A percentile compares a stretch with the other conserved stretches of the same genome.
phyloP scores from a whole-genome alignment of 2,113 vertebrate species.

The Ancistrus triradiatus region DNA sequence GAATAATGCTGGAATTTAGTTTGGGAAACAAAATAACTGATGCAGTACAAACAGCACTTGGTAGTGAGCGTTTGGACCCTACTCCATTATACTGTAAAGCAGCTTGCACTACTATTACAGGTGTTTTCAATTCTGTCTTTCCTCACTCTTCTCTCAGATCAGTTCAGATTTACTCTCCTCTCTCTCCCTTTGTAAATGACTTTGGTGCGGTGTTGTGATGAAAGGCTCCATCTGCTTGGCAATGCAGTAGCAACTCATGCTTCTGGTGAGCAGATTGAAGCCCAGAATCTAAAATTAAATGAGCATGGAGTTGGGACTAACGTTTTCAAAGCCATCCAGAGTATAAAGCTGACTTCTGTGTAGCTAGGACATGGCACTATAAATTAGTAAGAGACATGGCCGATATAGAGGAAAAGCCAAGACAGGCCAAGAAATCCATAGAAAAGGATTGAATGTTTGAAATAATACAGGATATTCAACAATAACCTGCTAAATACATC shows the following conservation, averaged over 20 bases:
- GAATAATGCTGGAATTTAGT: too few relatives aligned
- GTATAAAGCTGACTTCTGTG: slow-evolving; percentile 27
- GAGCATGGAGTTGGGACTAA: slow-evolving; percentile 24
- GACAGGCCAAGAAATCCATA: too few relatives aligned
- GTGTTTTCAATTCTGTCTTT: background rate
- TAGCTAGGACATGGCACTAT: background rate
- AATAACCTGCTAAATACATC: too few relatives aligned
- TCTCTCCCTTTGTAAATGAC: background rate
- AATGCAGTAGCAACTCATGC: slow-evolving; percentile 9
- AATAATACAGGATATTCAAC: too few relatives aligned
- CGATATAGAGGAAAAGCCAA: too few relatives aligned
- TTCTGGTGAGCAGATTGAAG: slow-evolving; percentile 42
- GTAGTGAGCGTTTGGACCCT: too few relatives aligned
- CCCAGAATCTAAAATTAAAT: slow-evolving; percentile 43
- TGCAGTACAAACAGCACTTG: background rate
- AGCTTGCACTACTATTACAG: too few relatives aligned
- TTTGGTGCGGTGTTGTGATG: slow-evolving; percentile 21
- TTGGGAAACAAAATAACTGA: background rate
- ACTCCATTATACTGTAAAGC: background rate
- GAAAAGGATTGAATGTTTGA: too few relatives aligned
- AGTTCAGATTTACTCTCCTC: background rate
- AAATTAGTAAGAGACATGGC: background rate
- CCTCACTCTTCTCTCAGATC: slow-evolving; percentile 7
- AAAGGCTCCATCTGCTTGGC: slow-evolving; percentile 48
- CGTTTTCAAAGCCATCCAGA: slow-evolving; percentile 1